These are phyloP conservation scores for Epinotia nisella DNA, from an alignment of 2,888 invertebrate genomes.

Conservation along the genomic window DNA sequence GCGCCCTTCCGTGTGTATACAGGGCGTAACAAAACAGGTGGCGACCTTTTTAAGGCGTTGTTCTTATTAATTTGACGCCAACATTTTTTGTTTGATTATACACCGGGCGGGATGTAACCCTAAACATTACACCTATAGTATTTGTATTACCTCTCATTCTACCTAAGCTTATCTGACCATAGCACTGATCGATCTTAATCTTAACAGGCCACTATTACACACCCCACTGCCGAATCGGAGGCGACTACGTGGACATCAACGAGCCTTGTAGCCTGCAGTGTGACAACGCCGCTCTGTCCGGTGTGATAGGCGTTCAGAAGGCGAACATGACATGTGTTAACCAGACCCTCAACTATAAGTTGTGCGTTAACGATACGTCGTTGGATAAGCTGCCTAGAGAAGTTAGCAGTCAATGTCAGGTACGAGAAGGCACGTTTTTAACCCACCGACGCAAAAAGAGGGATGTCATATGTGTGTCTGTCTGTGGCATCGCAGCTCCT, in stretches of 20 bases:
- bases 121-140: too few relatives aligned
- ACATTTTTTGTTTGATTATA: too few relatives aligned
- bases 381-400: constrained; percentile 51
- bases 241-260: constrained; percentile 66
- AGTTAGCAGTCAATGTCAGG: constrained; percentile 56
- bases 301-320: constrained; percentile 53
- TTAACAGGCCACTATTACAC: constrained; percentile 60
- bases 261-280: constrained; percentile 69
- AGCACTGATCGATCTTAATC: neutral
- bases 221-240: constrained; percentile 64
- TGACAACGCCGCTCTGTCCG: constrained; percentile 53
- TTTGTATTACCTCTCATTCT: too few relatives aligned
- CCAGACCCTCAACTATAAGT: constrained; percentile 59
- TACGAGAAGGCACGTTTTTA: constrained; percentile 50
- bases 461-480: too few relatives aligned
- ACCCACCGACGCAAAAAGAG: too few relatives aligned
- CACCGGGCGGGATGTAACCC: too few relatives aligned
- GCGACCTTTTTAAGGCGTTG: too few relatives aligned
- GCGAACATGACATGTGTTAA: constrained; percentile 71
- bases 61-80: too few relatives aligned
- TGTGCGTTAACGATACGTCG: constrained; percentile 55
- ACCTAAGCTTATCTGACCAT: too few relatives aligned
- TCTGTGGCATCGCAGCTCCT: too few relatives aligned
- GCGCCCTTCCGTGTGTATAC: too few relatives aligned
- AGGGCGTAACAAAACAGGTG: too few relatives aligned